These are phyloP conservation scores for Rhodophaea formosa DNA, from an alignment of 2,888 invertebrate genomes.

Conservation along the genomic window DNA sequence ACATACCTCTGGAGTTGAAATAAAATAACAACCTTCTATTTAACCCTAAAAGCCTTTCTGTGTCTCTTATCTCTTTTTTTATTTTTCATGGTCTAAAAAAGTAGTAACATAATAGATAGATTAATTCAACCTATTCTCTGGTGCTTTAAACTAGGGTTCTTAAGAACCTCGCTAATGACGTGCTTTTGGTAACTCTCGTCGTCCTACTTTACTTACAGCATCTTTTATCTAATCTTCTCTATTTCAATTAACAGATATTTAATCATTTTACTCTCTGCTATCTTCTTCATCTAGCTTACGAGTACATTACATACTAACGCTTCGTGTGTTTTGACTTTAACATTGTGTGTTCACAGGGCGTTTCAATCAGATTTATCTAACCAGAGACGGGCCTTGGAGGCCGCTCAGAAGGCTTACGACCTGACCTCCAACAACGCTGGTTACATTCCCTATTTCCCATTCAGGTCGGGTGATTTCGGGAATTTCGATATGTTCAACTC, in stretches of 20 bases:
- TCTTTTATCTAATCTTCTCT: background rate
- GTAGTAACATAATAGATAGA: no score
- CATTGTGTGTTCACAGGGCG: conserved; percentile 54
- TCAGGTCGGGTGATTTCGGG: conserved; percentile 14
- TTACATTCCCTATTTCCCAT: conserved; percentile 51
- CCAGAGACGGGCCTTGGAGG: conserved; percentile 59
- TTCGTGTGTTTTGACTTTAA: conserved; percentile 32
- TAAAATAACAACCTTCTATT: no score
- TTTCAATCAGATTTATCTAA: conserved; percentile 55
- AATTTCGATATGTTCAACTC: conserved; percentile 35
- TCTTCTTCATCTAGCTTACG: conserved; percentile 5
- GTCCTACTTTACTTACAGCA: no score
- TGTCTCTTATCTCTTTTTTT: no score
- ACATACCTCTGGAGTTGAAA: no score
- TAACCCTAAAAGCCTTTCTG: no score
- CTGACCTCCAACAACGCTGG: conserved; percentile 58
- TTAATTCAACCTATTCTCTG: no score
- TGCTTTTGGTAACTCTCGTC: no score
- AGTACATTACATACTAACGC: conserved; percentile 21
- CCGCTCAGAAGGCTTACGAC: conserved; percentile 68
- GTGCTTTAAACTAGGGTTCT: no score
- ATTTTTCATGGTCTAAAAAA: no score
- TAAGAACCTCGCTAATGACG: no score
- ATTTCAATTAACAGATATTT: background rate
- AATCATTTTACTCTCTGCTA: background rate